Conservation (phyloP, 2,113 vertebrate genomes). For the Mugil cephalus region DNA sequence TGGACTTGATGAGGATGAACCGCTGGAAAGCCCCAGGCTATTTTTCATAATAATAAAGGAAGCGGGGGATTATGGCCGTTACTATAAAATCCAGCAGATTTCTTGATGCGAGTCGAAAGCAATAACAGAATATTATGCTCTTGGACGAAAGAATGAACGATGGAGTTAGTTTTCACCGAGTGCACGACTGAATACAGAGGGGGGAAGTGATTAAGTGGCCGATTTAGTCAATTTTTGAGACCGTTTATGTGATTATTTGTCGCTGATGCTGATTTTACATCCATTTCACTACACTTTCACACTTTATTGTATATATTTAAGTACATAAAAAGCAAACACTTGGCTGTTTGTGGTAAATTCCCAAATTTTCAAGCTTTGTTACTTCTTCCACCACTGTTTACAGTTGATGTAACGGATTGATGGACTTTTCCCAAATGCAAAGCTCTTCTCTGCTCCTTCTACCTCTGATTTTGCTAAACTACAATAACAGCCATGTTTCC, state of each 20-base stretch:
- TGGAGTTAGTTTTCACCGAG: not conserved
- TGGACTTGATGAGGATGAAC: conserved; percentile 54
- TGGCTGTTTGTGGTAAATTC: too few species aligned
- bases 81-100: conserved; percentile 44
- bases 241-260: too few species aligned
- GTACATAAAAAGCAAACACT: too few species aligned
- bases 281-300: not conserved
- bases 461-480: too few species aligned
- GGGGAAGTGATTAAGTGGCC: not conserved
- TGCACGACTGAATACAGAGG: not conserved
- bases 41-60: conserved; percentile 75
- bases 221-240: not conserved
- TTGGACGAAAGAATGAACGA: conserved; percentile 27
- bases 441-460: too few species aligned
- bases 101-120: conserved; percentile 45
- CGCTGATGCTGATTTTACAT: not conserved
- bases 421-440: too few species aligned
- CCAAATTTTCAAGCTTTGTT: too few species aligned
- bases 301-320: not conserved
- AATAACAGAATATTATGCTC: conserved; percentile 29
- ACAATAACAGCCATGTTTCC: too few species aligned
- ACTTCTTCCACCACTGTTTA: too few species aligned
- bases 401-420: too few species aligned
- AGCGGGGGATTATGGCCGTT: conserved; percentile 58
- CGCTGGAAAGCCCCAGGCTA: conserved; percentile 55